Evolutionary conservation across 1,140 invertebrate genomes (phyloP).

Genomic region (Brachionus sp.): DNA sequence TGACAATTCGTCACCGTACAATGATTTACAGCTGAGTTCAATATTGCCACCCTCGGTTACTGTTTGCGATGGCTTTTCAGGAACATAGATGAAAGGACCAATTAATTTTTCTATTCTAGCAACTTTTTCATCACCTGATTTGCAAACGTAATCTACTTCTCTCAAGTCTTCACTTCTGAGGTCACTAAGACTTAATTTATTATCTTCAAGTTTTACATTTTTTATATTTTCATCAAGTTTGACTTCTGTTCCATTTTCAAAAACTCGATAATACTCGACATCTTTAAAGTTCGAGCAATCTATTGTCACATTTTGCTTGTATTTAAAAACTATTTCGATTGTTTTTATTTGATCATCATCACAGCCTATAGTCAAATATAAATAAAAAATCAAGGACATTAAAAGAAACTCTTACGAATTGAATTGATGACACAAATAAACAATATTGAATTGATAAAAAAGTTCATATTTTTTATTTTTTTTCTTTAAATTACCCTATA

Average conservation of each 20-base stretch:
- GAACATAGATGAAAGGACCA: neutral
- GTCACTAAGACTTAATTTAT: neutral
- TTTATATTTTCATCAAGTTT: neutral
- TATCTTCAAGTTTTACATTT: neutral
- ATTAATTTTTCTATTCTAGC: neutral
- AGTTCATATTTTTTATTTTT: neutral
- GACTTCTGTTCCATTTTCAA: neutral
- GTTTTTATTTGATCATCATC: conserved; percentile 5
- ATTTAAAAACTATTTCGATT: neutral
- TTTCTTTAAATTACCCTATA: neutral
- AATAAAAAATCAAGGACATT: neutral
- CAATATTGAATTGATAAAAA: neutral
- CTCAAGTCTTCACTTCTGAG: conserved; percentile 30
- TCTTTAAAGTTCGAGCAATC: conserved; percentile 16
- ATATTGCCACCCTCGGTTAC: conserved; percentile 32
- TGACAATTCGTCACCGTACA: neutral
- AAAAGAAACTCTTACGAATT: neutral
- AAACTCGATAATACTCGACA: neutral
- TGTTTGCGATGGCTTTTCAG: conserved; percentile 39
- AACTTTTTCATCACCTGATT: neutral
- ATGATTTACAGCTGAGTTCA: neutral
- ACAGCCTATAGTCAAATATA: neutral
- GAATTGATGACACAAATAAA: conserved; percentile 1
- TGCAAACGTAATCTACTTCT: neutral
- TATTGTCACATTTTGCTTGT: neutral